Conservation (phyloP, 1,140 invertebrate genomes). For the Lordiphosa stackelbergi region DNA sequence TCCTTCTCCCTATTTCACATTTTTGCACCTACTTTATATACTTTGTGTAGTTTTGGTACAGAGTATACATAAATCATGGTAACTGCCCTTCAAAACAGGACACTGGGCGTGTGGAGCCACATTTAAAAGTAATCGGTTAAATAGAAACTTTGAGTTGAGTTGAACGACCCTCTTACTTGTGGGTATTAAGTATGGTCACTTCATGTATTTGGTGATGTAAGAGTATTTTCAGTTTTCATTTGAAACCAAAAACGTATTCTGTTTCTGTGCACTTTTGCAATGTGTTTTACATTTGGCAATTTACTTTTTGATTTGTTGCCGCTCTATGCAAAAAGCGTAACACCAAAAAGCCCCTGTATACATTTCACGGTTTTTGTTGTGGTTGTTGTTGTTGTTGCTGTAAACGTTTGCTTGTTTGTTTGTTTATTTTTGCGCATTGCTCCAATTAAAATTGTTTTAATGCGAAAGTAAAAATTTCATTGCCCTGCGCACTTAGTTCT, state of each 20-base stretch:
- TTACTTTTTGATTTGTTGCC: conserved; percentile 36
- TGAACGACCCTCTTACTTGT: neutral
- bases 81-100: too few relatives aligned
- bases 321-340: conserved; percentile 34
- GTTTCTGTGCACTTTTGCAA: conserved; percentile 7
- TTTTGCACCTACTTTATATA: too few relatives aligned
- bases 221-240: neutral
- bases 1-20: too few relatives aligned
- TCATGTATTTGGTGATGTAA: too few relatives aligned
- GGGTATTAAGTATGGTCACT: neutral
- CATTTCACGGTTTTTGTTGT: conserved; percentile 8
- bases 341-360: conserved; percentile 11
- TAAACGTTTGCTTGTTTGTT: conserved; percentile 21
- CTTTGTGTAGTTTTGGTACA: too few relatives aligned
- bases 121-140: too few relatives aligned
- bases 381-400: neutral
- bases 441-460: conserved; percentile 50
- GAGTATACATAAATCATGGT: too few relatives aligned
- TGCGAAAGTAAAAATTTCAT: conserved; percentile 34
- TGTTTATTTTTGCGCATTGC: conserved; percentile 66
- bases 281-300: conserved; percentile 33
- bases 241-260: neutral
- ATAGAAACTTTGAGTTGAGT: too few relatives aligned
- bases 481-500: conserved; percentile 27
- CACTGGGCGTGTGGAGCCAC: too few relatives aligned